Evolutionary conservation across 2,888 invertebrate genomes (phyloP).

Genomic region (Calliopum simillimum): DNA sequence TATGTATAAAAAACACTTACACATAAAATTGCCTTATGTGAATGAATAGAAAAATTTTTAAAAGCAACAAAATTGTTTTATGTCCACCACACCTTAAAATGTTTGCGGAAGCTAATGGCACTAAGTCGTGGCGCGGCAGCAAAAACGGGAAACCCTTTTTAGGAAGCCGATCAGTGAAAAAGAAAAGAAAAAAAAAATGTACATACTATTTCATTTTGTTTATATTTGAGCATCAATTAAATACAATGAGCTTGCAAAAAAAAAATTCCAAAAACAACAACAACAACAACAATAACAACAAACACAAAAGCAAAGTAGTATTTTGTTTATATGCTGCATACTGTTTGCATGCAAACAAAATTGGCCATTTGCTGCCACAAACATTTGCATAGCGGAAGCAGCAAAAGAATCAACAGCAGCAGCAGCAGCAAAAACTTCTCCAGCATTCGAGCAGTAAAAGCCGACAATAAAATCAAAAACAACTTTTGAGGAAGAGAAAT

Average conservation of each 20-base stretch:
- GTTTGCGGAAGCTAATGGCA: slow-evolving; percentile 17
- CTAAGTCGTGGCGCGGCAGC: neutral
- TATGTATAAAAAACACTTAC: no score
- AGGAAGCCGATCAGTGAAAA: slow-evolving; percentile 46
- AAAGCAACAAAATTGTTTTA: no score
- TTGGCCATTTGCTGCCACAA: slow-evolving; percentile 1
- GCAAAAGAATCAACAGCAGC: slow-evolving; percentile 20
- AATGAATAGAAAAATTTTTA: no score
- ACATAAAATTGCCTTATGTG: no score
- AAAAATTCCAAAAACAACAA: slow-evolving; percentile 15
- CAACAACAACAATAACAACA: slow-evolving; percentile 20
- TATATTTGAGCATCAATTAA: slow-evolving; percentile 58
- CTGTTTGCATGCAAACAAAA: neutral
- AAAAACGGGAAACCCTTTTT: slow-evolving; percentile 48
- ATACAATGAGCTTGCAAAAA: slow-evolving; percentile 50
- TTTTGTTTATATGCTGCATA: neutral
- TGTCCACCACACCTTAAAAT: neutral
- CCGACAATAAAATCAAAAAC: slow-evolving; percentile 14
- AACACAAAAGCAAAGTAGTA: neutral
- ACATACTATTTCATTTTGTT: slow-evolving; percentile 47
- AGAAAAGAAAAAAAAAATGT: slow-evolving; percentile 22
- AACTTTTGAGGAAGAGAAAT: neutral
- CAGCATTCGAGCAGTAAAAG: neutral
- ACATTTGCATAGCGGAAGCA: slow-evolving; percentile 24
- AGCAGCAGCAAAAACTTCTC: neutral